A percentile compares a stretch with the other conserved stretches of the same genome.
These are phyloP conservation scores for Leucoraja erinaceus DNA, from an alignment of 2,113 vertebrate genomes.

Conservation along the genomic window DNA sequence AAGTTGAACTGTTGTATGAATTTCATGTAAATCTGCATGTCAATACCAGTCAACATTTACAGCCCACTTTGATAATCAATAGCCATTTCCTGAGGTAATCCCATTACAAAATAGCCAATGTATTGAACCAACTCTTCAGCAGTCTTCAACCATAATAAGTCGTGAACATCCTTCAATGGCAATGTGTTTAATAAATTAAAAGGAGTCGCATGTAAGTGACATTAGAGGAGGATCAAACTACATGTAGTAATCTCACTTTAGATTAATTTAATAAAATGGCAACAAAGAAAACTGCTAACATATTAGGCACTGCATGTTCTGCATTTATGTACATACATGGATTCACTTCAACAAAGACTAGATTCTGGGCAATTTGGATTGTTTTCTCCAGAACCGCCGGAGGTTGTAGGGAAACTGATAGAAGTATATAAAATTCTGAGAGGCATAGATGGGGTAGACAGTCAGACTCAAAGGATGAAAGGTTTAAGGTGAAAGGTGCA, in stretches of 20 bases:
- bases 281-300: background rate
- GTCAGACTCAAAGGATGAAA: too few relatives aligned
- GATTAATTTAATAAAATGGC: constrained; percentile 39
- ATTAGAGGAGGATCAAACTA: constrained; percentile 55
- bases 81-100: constrained; percentile 59
- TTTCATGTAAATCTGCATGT: constrained; percentile 54
- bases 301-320: background rate
- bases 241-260: constrained; percentile 47
- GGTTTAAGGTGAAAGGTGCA: too few relatives aligned
- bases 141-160: constrained; percentile 59
- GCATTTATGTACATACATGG: background rate
- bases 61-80: constrained; percentile 53
- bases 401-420: too few relatives aligned
- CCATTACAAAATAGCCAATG: constrained; percentile 52
- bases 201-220: constrained; percentile 52
- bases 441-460: too few relatives aligned
- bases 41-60: constrained; percentile 46
- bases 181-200: constrained; percentile 43
- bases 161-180: constrained; percentile 53
- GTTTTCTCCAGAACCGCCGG: too few relatives aligned
- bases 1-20: background rate
- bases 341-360: background rate
- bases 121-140: constrained; percentile 58
- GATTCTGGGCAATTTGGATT: background rate
- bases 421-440: too few relatives aligned